Conservation (phyloP, 1,140 invertebrate species). For the Neuroterus valhalla region DNA sequence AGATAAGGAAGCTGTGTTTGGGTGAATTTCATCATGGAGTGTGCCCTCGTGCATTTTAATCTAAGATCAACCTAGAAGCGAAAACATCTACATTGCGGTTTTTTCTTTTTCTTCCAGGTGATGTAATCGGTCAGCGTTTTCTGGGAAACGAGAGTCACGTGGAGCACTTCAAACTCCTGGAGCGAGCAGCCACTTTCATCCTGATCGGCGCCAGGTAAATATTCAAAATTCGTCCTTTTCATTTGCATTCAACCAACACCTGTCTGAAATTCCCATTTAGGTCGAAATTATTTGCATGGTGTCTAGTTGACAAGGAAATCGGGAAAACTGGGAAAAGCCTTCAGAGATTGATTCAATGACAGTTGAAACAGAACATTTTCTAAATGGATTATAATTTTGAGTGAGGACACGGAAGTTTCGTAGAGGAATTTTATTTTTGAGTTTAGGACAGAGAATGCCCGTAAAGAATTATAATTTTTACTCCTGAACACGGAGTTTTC, state of each 20-base stretch:
- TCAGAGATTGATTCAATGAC: too few species aligned
- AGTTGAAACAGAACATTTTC: too few species aligned
- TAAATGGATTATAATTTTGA: too few species aligned
- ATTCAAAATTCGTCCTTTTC: constrained; percentile 37
- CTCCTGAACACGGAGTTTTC: too few species aligned
- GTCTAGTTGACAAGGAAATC: too few species aligned
- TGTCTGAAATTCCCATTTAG: not conserved
- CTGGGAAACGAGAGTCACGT: constrained; percentile 78
- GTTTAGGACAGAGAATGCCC: too few species aligned
- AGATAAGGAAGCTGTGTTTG: constrained; percentile 3
- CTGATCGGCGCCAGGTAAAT: constrained; percentile 82
- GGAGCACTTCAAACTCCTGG: constrained; percentile 81
- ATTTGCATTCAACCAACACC: constrained; percentile 15
- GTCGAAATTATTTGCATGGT: too few species aligned
- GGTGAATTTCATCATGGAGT: constrained; percentile 25
- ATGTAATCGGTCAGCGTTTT: constrained; percentile 76
- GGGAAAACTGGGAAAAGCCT: too few species aligned
- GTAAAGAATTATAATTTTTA: too few species aligned
- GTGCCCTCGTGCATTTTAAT: constrained; percentile 23
- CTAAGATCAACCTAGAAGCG: constrained; percentile 6
- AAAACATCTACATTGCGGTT: constrained; percentile 10
- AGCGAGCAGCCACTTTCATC: constrained; percentile 78
- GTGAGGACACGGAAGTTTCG: too few species aligned
- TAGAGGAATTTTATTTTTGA: too few species aligned
- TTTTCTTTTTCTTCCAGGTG: constrained; percentile 71